Base-by-base conservation (phyloP, 2,797 vertebrate species). In the Sebastes variabilis region DNA sequence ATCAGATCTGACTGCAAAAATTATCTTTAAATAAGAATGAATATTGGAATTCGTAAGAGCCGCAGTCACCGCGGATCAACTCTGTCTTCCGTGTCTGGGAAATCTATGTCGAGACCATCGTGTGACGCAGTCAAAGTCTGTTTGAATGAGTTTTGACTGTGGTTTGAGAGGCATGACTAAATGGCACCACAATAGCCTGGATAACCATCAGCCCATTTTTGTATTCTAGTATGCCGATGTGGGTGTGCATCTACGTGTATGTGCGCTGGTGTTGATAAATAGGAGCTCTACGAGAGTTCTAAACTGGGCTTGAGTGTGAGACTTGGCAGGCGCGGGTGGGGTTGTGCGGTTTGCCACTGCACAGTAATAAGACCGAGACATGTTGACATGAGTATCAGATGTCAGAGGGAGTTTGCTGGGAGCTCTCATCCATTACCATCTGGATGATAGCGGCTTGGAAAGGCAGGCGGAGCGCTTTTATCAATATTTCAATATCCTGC, bases 301-400 rank as follows among this genome's bases (percentile, higher is more conserved):
- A 78, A 84, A 77, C 75, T 66, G 38, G 84, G 66, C 67, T 18
- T 18, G 85, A 84, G 90, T 94, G 93, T 90, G 89, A 94, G 77
- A 92, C 83, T 86, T 94, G 92, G 89, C 88, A 90, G 84, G 66
- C 79, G 0, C 3, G 49, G 56, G 71, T 54, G 79, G 72, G 74
- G 77, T 70, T 86, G 67, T 84, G 87, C 55, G 89, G 88, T 92
- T 91, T 58, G 82, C 89, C 83, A 88, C 86, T 79, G 85, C 81
- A 83, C 75, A 79, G 83, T 82, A 88, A 92, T 86, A 84, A 79
- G 76, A 84, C 46, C 34, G 65, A 89, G 88, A 80, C 82, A 88
- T 92, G 89, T 87, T 93, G 92, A 94, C 91, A 88, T 84, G 80
- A 83, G 73, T 87, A 87, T 94, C 89, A 85, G 79, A 89, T 92